A percentile compares a stretch with the other conserved stretches of the same genome.
phyloP scores from a whole-genome alignment of 2,888 invertebrate genomes.

The Magallana nippona region DNA sequence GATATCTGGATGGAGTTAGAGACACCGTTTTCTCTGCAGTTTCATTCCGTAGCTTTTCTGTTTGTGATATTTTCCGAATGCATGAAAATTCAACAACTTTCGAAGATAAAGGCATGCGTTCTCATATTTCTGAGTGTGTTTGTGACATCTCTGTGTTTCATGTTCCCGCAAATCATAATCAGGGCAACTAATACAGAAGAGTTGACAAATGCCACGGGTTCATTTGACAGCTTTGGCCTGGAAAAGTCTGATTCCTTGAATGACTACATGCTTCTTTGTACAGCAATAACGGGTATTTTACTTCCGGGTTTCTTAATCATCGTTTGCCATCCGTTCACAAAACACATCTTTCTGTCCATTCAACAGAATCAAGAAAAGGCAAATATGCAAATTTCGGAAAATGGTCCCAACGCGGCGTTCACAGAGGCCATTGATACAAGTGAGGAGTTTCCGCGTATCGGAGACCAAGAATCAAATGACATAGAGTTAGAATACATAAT shows the following conservation, averaged over 20 bases:
- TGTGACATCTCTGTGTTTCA: not conserved
- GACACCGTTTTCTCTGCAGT: not conserved
- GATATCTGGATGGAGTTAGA: not conserved
- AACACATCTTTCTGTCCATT: not conserved
- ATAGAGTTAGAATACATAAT: not conserved
- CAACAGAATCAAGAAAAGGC: not conserved
- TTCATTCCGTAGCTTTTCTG: slow-evolving; percentile 7
- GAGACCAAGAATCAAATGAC: not conserved
- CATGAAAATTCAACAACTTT: not conserved
- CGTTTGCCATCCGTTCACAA: not conserved
- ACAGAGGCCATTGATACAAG: not conserved
- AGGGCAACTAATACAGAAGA: not conserved
- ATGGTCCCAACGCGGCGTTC: not conserved
- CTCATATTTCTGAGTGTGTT: not conserved
- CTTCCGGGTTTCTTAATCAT: not conserved
- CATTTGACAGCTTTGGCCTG: not conserved
- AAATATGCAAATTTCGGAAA: not conserved
- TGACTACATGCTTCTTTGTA: not conserved
- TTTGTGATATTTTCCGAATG: not conserved
- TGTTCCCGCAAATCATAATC: not conserved
- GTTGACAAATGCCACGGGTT: not conserved
- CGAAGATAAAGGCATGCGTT: not conserved
- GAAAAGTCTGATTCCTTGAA: not conserved
- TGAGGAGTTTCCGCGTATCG: not conserved
- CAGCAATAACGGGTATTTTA: not conserved